Evolutionary conservation across 2,797 vertebrate species (phyloP).

Genomic region (Sciaenops ocellatus): DNA sequence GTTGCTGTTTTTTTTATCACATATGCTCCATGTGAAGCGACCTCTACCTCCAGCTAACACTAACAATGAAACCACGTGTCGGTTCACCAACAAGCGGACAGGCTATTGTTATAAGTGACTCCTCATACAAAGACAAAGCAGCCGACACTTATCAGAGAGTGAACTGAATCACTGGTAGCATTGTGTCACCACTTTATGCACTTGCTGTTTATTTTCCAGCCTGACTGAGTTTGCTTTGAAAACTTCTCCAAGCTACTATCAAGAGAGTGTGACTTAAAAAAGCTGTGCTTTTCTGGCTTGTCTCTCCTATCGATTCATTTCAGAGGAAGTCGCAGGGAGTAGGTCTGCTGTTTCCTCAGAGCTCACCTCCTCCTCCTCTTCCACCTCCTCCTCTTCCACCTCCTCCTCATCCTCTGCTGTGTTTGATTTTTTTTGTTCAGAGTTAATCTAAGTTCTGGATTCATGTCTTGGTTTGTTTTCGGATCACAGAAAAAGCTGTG

Average conservation of each 20-base stretch:
- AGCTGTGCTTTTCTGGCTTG: conserved; percentile 36
- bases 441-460: conserved; percentile 40
- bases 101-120: not conserved
- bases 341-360: conserved; percentile 58
- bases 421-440: conserved; percentile 50
- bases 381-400: conserved; percentile 19
- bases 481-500: conserved; percentile 36
- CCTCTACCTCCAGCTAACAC: not conserved
- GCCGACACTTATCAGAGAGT: not conserved
- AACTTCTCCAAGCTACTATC: conserved; percentile 45
- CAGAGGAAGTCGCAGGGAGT: conserved; percentile 65
- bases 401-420: conserved; percentile 11
- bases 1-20: not conserved
- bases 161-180: conserved; percentile 8
- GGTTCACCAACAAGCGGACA: conserved; percentile 1
- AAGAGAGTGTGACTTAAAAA: conserved; percentile 43
- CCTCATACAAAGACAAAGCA: not conserved
- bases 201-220: conserved; percentile 34
- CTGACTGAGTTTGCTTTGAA: conserved; percentile 36
- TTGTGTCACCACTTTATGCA: conserved; percentile 13
- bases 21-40: not conserved
- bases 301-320: conserved; percentile 29
- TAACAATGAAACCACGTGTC: not conserved
- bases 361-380: conserved; percentile 20
- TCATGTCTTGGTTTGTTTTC: not conserved